Evolutionary conservation across 2,113 vertebrate species (phyloP).

Genomic region (Coreoperca whiteheadi): DNA sequence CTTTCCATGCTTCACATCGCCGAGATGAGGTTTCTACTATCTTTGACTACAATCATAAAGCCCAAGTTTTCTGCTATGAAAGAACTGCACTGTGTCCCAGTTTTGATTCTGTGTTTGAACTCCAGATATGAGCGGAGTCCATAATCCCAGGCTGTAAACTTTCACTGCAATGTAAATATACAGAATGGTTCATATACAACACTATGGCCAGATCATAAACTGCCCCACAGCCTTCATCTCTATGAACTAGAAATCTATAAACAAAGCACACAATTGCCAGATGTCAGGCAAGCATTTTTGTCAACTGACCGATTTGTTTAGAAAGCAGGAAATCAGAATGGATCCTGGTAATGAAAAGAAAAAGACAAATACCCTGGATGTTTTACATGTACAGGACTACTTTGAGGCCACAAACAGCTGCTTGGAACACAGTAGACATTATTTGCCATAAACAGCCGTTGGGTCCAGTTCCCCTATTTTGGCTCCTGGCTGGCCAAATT

Average conservation of each 20-base stretch:
- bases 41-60: slow-evolving; percentile 31
- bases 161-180: slow-evolving; percentile 67
- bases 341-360: slow-evolving; percentile 34
- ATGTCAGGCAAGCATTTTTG: slow-evolving; percentile 48
- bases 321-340: slow-evolving; percentile 30
- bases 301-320: slow-evolving; percentile 42
- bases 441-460: slow-evolving; percentile 32
- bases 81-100: slow-evolving; percentile 29
- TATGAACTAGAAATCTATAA: slow-evolving; percentile 38
- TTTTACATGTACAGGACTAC: slow-evolving; percentile 31
- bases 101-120: slow-evolving; percentile 38
- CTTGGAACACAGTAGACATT: slow-evolving; percentile 37
- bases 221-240: slow-evolving; percentile 12
- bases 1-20: slow-evolving; percentile 35
- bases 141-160: slow-evolving; percentile 43
- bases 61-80: slow-evolving; percentile 5
- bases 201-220: slow-evolving; percentile 42
- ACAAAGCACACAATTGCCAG: slow-evolving; percentile 47
- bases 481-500: slow-evolving; percentile 29
- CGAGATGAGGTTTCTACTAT: slow-evolving; percentile 17
- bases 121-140: slow-evolving; percentile 37
- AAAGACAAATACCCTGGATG: slow-evolving; percentile 36
- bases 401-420: slow-evolving; percentile 52
- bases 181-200: slow-evolving; percentile 57
- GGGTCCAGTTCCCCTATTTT: slow-evolving; percentile 22